Conservation (phyloP, 2,113 vertebrate genomes). For the Apteryx mantelli region DNA sequence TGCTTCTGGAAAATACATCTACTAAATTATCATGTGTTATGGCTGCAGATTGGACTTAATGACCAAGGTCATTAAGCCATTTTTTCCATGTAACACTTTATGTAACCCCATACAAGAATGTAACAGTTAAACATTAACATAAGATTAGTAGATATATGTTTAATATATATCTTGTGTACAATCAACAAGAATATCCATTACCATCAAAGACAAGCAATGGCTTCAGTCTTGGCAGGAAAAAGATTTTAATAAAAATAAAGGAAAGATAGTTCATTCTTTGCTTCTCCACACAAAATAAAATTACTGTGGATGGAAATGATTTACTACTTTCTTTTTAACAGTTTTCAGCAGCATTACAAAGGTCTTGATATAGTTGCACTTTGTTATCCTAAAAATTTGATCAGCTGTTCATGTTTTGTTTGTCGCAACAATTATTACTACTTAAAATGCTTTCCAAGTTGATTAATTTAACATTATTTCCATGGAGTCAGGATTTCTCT, state of each 20-base stretch:
- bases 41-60: not conserved
- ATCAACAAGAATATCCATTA: not conserved
- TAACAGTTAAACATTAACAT: not conserved
- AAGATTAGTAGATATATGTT: not conserved
- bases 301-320: not conserved
- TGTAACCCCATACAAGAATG: not conserved
- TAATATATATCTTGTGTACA: not conserved
- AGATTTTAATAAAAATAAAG: not conserved
- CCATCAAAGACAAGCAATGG: not conserved
- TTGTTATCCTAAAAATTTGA: not conserved
- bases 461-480: not conserved
- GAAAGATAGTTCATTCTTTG: not conserved
- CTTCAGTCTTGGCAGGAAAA: not conserved
- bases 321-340: not conserved
- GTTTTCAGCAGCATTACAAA: not conserved
- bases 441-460: not conserved
- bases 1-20: not conserved
- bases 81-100: not conserved
- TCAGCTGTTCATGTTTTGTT: not conserved
- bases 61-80: not conserved
- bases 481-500: not conserved
- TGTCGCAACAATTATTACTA: not conserved
- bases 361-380: not conserved
- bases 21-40: not conserved
- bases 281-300: not conserved